Conservation (phyloP, 2,113 vertebrate species). For the Plotosus lineatus region DNA sequence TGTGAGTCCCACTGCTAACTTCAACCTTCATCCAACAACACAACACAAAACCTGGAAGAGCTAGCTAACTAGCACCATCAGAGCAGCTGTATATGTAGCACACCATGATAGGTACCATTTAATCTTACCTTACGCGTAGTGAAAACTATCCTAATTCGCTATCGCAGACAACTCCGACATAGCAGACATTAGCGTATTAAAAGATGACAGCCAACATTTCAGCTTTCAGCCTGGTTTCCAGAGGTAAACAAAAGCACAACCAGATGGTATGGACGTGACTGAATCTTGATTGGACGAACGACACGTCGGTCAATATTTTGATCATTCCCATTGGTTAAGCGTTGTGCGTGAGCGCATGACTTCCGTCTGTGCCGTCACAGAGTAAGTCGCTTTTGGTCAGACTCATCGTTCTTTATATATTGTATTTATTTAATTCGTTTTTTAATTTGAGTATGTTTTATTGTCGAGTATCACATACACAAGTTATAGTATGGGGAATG, state of each 20-base stretch:
- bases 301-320: conserved; percentile 46
- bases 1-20: too few relatives aligned
- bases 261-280: background rate
- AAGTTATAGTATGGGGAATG: background rate
- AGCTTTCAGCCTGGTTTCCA: background rate
- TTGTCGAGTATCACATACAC: background rate
- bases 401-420: background rate
- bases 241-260: background rate
- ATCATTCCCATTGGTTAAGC: conserved; percentile 55
- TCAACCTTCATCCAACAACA: background rate
- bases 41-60: background rate
- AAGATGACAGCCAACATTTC: background rate
- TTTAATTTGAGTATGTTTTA: background rate
- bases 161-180: too few relatives aligned
- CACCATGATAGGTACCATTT: background rate
- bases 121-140: conserved; percentile 55
- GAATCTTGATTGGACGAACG: conserved; percentile 54
- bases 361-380: conserved; percentile 22
- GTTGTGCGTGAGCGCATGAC: background rate
- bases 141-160: conserved; percentile 8
- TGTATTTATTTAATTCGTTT: background rate
- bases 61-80: background rate
- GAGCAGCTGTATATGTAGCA: background rate
- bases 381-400: background rate
- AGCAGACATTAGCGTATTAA: conserved; percentile 41